Evolutionary conservation across 2,888 invertebrate genomes (phyloP).

Genomic region (Spodoptera littoralis): DNA sequence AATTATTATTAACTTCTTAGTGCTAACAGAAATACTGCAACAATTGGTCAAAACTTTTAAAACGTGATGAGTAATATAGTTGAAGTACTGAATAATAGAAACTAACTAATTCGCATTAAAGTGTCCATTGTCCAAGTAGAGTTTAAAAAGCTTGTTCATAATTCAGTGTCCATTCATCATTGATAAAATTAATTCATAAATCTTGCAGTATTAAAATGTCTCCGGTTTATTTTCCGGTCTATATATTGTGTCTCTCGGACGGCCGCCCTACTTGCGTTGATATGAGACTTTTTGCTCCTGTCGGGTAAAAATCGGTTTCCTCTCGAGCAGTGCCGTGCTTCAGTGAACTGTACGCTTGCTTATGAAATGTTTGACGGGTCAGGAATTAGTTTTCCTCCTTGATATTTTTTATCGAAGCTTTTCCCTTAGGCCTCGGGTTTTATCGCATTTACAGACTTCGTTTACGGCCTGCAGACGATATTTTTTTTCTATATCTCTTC

Average conservation of each 20-base stretch:
- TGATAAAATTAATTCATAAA: conserved; percentile 50
- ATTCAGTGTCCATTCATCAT: conserved; percentile 27
- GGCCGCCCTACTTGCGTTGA: conserved; percentile 48
- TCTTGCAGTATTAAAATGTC: conserved; percentile 50
- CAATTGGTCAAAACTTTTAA: conserved; percentile 2
- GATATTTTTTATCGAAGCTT: conserved; percentile 59
- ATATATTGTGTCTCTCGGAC: conserved; percentile 48
- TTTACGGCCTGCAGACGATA: conserved; percentile 13
- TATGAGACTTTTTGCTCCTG: conserved; percentile 66
- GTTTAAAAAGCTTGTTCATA: not conserved
- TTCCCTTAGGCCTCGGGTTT: conserved; percentile 36
- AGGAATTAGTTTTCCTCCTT: conserved; percentile 76
- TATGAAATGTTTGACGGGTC: conserved; percentile 84
- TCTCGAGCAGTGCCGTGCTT: conserved; percentile 60
- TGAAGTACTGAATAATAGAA: too few species aligned
- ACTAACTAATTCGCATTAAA: too few species aligned
- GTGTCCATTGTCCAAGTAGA: too few species aligned
- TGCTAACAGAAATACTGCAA: conserved; percentile 21
- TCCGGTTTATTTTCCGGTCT: conserved; percentile 44
- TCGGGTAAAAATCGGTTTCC: conserved; percentile 75
- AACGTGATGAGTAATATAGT: too few species aligned
- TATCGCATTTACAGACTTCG: conserved; percentile 31
- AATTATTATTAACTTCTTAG: conserved; percentile 31
- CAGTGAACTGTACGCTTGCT: conserved; percentile 71
- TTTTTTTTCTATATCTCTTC: conserved; percentile 6